Evolutionary conservation across 2,113 vertebrate species (phyloP).

Genomic region (Cinclus mexicanus): DNA sequence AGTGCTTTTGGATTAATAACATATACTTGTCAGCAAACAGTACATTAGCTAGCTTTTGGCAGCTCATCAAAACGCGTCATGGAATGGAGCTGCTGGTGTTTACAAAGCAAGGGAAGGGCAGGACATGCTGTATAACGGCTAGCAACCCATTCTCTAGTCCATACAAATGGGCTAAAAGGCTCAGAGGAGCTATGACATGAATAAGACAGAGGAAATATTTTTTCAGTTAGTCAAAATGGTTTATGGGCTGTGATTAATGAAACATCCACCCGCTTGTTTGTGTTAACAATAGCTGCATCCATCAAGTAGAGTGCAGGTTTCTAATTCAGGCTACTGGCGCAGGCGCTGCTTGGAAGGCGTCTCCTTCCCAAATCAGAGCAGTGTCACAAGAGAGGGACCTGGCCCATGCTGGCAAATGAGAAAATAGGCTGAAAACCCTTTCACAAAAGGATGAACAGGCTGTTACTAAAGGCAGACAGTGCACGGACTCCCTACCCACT

Average conservation of each 20-base stretch:
- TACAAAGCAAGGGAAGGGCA: conserved; percentile 69
- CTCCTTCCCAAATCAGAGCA: neutral
- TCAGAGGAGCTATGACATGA: neutral
- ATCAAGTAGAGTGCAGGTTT: neutral
- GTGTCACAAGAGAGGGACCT: neutral
- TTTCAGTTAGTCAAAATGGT: conserved; percentile 38
- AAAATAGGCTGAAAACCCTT: neutral
- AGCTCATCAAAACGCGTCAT: conserved; percentile 73
- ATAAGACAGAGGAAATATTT: conserved; percentile 58
- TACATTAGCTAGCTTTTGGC: conserved; percentile 78
- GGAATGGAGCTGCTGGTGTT: conserved; percentile 68
- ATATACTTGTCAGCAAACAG: conserved; percentile 80
- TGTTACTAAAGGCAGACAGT: accelerated
- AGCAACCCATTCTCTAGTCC: conserved; percentile 44
- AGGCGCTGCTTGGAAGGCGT: neutral
- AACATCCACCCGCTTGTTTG: neutral
- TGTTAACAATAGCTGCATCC: conserved; percentile 19
- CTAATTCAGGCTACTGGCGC: neutral
- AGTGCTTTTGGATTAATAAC: conserved; percentile 64
- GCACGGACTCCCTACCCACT: neutral
- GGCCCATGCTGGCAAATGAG: accelerated
- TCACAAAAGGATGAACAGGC: neutral
- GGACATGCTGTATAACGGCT: conserved; percentile 49
- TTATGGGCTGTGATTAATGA: conserved; percentile 54
- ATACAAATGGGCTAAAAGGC: conserved; percentile 18